A percentile compares a stretch with the other conserved stretches of the same genome.
phyloP scores from a whole-genome alignment of 2,113 vertebrate species.

The Calyptommatus sinebrachiatus region DNA sequence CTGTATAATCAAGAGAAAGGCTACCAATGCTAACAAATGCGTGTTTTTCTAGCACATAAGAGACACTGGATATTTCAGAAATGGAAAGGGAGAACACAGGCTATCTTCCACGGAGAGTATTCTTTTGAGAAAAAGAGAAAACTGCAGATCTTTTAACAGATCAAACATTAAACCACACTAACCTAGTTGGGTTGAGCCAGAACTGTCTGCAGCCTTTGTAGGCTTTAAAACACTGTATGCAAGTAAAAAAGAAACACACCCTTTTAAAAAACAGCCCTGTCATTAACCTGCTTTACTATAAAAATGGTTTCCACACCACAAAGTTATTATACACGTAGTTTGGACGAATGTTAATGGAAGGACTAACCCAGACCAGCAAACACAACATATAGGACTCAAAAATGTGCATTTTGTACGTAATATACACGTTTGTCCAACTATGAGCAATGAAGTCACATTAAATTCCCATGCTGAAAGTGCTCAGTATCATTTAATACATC shows the following conservation, averaged over 20 bases:
- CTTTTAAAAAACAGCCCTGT: slow-evolving; percentile 4
- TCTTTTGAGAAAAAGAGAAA: background rate
- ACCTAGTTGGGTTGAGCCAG: background rate
- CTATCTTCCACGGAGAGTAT: background rate
- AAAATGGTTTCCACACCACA: slow-evolving; percentile 21
- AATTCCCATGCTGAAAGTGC: slow-evolving; percentile 13
- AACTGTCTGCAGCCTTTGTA: background rate
- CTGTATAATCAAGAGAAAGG: background rate
- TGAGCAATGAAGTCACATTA: slow-evolving; percentile 3
- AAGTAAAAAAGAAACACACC: slow-evolving; percentile 3
- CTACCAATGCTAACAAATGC: background rate
- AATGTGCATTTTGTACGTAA: slow-evolving; percentile 2
- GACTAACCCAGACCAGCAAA: background rate
- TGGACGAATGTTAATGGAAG: slow-evolving; percentile 10
- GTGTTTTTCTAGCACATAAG: slow-evolving; percentile 6
- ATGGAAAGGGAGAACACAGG: background rate
- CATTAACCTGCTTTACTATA: background rate
- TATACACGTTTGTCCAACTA: slow-evolving; percentile 8
- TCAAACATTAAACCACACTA: background rate
- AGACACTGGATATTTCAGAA: slow-evolving; percentile 1
- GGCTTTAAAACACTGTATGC: background rate
- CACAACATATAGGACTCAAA: slow-evolving; percentile 13
- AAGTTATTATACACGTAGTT: slow-evolving; percentile 21
- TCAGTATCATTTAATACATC: background rate
- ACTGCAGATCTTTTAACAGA: background rate